Evolutionary conservation across 2,797 vertebrate species (phyloP), one percentile per base, ranked within the genome.

Genomic region (Sparidentex hasta): DNA sequence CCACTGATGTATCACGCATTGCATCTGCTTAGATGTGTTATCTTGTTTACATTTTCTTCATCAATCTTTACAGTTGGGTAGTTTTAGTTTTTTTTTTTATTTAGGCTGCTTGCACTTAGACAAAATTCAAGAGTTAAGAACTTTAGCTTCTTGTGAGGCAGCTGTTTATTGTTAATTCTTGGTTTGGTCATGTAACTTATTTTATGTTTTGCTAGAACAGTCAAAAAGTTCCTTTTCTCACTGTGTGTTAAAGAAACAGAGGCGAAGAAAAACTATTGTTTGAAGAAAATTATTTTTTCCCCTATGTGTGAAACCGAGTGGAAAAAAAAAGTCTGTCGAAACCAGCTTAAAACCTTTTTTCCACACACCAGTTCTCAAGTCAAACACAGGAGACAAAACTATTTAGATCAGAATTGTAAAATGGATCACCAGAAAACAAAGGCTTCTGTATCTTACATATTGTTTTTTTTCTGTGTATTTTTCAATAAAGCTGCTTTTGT

Each of bases 401-500:
- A 7, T 38, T 38, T 38, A 38, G 33, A 38, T 38, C 33, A 38
- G 33, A 38, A 38, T 38, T 38, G 7, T 38, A 38, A 38, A 38
- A 38, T 38, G 7, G 33, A 8, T 38, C 33, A 38, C 7, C 33
- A 38, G 33, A 38, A 38, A 38, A 38, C 33, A 8, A 38, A 9
- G 38, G 38, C 27, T 58, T 78, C 55, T 84, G 66, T 77, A 65
- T n/a, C 59, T 71, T 9, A 12, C 5, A 38, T 38, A 20, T 29
- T 58, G 0, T 21, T 18, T 3, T 18, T 78, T 0, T 27, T 3
- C 4, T 73, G 1, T 64, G 23, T 23, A n/a, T 61, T 61, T 86
- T 59, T 54, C 38, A 89, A 87, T 85, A 90, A 90, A 88, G 54
- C 17, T 8, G 20, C 12, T 79, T 74, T 77, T 3, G 27, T 23